Evolutionary conservation across 1,140 invertebrate genomes (phyloP), one percentile per base, ranked within the genome.

Genomic region (Diabrotica undecimpunctata): DNA sequence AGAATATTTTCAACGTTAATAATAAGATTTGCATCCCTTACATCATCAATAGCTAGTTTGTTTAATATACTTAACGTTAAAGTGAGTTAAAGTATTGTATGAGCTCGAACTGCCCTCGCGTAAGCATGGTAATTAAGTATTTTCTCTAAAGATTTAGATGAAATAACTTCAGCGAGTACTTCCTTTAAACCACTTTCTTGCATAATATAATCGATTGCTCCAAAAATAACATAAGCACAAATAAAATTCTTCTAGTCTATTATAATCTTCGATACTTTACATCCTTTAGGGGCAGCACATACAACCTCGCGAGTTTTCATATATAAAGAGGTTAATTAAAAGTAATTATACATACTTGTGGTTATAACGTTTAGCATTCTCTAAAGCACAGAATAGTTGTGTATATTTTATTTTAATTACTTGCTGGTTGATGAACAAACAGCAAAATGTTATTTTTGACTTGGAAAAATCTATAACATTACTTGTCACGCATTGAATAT

Each of bases 61-160:
- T n/a, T n/a, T n/a, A n/a, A n/a, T n/a, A n/a, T n/a, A n/a, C n/a
- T n/a, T n/a, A n/a, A n/a, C n/a, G n/a, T n/a, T n/a, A n/a, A n/a
- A n/a, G n/a, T n/a, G n/a, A n/a, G n/a, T 67, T 57, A 79, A 51
- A 64, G 51, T 41, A 67, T 36, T 52, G 53, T 67, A 64, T 64
- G 62, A 36, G 7, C 64, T 66, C 63, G n/a, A 52, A 64, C 38
- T 38, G 36, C 55, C 63, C 56, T 53, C 41, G 61, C 57, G 66
- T 68, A 68, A 64, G 64, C 65, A 60, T 69, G 61, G 63, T 39
- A 53, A 62, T 54, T 46, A 51, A 66, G 61, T 64, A 66, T 69
- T 64, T 55, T 61, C 52, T 66, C 67, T 66, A 65, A 68, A 62
- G 66, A 68, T 46, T 51, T 65, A 65, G 46, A 35, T 12, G 38